Evolutionary conservation across 2,797 vertebrate species (phyloP).

Genomic region (Sebastes glaucus): DNA sequence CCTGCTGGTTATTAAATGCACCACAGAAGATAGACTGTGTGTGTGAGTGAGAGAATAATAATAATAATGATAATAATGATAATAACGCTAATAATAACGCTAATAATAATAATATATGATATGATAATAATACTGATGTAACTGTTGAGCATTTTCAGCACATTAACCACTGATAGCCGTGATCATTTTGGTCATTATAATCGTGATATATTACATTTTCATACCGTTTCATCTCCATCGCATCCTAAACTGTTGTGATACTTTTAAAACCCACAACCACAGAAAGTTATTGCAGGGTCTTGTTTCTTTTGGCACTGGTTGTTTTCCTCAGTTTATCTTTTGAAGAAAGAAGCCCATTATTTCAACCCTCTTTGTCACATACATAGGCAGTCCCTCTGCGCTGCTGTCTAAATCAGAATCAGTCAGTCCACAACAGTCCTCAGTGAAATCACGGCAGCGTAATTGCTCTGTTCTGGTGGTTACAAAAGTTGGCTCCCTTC

Average conservation of each 20-base stretch:
- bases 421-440: conserved; percentile 9
- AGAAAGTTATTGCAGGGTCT: not conserved
- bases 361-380: conserved; percentile 19
- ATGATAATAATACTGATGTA: too few relatives aligned
- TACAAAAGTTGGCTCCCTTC: conserved; percentile 33
- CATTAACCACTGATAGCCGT: not conserved
- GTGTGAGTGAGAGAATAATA: not conserved
- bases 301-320: not conserved
- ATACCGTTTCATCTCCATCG: not conserved
- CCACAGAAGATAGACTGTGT: not conserved
- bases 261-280: not conserved
- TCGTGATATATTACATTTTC: not conserved
- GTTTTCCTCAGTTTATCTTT: conserved; percentile 5
- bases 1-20: too few relatives aligned
- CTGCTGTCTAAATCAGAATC: conserved; percentile 21
- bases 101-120: not conserved
- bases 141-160: not conserved
- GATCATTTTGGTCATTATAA: too few relatives aligned
- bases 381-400: not conserved
- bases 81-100: too few relatives aligned
- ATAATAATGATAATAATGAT: not conserved
- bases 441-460: conserved; percentile 30
- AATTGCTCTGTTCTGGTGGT: conserved; percentile 49
- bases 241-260: not conserved
- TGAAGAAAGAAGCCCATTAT: conserved; percentile 6